Conservation (phyloP, 2,888 invertebrate species). For the Dryobota labecula region DNA sequence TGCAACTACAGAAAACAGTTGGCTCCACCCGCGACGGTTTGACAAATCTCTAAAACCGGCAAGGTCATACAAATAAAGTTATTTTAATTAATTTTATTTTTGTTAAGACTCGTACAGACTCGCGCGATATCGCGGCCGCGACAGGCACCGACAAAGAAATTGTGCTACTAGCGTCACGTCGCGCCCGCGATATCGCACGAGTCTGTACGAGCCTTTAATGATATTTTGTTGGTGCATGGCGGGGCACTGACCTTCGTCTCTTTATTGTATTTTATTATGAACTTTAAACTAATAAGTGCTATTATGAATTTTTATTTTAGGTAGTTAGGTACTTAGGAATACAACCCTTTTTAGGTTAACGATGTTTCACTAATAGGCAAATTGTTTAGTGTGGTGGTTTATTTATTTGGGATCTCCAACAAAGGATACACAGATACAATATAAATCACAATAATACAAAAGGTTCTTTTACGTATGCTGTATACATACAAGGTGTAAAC, state of each 20-base stretch:
- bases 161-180: too few species aligned
- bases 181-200: too few species aligned
- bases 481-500: too few species aligned
- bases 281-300: conserved; percentile 41
- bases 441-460: too few species aligned
- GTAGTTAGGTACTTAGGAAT: neutral
- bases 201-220: too few species aligned
- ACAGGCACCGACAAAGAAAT: too few species aligned
- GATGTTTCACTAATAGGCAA: neutral
- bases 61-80: conserved; percentile 53
- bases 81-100: conserved; percentile 60
- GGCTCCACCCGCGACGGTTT: conserved; percentile 4
- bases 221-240: too few species aligned
- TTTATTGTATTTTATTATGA: conserved; percentile 38
- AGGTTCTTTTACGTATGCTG: neutral
- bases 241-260: conserved; percentile 53
- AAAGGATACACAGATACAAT: too few species aligned
- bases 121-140: too few species aligned
- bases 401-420: neutral
- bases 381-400: neutral
- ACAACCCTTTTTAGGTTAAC: conserved; percentile 11
- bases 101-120: too few species aligned
- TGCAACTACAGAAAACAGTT: neutral
- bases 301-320: conserved; percentile 30
- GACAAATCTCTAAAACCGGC: conserved; percentile 13